Conservation (phyloP, 2,888 invertebrate species). For the Ophion ventricosus region DNA sequence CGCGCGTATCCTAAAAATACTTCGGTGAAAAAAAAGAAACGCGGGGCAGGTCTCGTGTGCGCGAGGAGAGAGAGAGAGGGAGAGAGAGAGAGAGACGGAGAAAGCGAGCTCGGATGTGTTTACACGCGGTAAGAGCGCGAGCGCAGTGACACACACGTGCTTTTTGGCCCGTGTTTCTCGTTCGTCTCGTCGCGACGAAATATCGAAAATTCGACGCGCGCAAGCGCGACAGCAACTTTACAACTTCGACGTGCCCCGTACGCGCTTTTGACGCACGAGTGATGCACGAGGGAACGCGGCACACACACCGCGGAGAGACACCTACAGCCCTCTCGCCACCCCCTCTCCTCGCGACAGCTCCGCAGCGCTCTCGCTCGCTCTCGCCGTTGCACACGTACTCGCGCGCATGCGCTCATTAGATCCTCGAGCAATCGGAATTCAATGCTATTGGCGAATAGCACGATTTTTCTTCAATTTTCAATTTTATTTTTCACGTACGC, state of each 20-base stretch:
- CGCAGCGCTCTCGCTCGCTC: not conserved
- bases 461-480: not conserved
- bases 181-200: no score
- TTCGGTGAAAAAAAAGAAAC: not conserved
- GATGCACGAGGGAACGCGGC: constrained; percentile 21
- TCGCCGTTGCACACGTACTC: constrained; percentile 17
- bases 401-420: not conserved
- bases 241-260: not conserved
- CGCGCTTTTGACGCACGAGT: constrained; percentile 7
- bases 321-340: constrained; percentile 21
- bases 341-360: constrained; percentile 2
- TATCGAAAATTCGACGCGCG: no score
- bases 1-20: constrained; percentile 17
- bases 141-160: no score
- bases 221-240: no score
- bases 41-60: no score
- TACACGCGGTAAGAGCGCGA: no score
- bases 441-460: not conserved
- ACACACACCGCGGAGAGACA: constrained; percentile 21
- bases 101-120: no score
- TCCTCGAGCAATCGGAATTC: not conserved
- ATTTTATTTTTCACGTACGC: not conserved
- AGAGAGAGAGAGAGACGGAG: no score
- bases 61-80: no score
- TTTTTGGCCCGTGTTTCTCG: no score